Evolutionary conservation across 2,113 vertebrate genomes (phyloP).

Genomic region (Callorhinus ursinus): DNA sequence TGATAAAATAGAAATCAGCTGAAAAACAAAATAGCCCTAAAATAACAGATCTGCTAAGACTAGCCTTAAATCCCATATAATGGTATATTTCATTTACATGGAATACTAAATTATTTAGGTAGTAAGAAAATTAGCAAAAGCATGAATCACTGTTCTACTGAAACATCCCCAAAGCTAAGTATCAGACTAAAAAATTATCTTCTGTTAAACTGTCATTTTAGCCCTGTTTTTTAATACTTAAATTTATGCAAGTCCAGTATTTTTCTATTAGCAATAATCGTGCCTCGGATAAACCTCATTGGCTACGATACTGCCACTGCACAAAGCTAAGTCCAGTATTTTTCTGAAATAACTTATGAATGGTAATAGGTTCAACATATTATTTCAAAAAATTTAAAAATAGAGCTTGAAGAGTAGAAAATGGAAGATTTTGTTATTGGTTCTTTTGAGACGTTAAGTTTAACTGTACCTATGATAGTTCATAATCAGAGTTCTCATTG

Average conservation of each 20-base stretch:
- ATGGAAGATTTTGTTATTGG: background rate
- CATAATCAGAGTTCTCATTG: background rate
- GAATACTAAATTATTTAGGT: background rate
- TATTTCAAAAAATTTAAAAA: constrained; percentile 35
- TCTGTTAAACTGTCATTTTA: background rate
- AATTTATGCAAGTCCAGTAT: constrained; percentile 1
- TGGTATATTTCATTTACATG: background rate
- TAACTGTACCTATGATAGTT: background rate
- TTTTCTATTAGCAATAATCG: background rate
- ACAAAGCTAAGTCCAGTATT: background rate
- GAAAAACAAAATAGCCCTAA: constrained; percentile 28
- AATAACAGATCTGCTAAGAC: background rate
- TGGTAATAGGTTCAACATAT: background rate
- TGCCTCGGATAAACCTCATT: too few relatives aligned
- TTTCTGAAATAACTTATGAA: constrained; percentile 34
- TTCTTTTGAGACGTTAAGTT: constrained; percentile 19
- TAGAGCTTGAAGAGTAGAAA: background rate
- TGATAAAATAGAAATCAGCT: background rate
- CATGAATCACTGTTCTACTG: background rate
- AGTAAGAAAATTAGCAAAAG: constrained; percentile 21
- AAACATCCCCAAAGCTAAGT: background rate
- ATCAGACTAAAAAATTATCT: constrained; percentile 7
- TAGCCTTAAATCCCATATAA: background rate
- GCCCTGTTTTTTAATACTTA: background rate
- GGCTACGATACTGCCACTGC: too few relatives aligned